phyloP scores from a whole-genome alignment of 1,140 invertebrate species.

The Cydia splendana region DNA sequence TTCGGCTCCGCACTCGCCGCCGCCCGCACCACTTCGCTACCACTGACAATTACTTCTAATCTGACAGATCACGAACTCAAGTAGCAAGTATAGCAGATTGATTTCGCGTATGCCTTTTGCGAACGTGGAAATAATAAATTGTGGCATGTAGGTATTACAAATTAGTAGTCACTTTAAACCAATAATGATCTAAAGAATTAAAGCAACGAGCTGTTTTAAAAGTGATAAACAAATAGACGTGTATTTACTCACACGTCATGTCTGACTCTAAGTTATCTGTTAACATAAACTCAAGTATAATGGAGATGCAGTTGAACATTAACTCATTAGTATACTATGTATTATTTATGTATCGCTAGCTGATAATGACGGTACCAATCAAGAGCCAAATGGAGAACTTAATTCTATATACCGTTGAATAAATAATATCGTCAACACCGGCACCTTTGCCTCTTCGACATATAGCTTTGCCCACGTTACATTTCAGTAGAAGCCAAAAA shows the following conservation, averaged over 20 bases:
- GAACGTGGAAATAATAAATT: not conserved
- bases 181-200: not conserved
- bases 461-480: no score
- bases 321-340: not conserved
- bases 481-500: no score
- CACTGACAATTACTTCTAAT: not conserved
- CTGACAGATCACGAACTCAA: not conserved
- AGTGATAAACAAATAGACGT: constrained; percentile 14
- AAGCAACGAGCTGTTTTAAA: not conserved
- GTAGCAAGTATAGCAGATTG: not conserved
- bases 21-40: constrained; percentile 1
- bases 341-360: not conserved
- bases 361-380: not conserved
- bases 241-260: constrained; percentile 21
- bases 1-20: not conserved
- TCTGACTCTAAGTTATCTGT: constrained; percentile 20
- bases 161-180: not conserved
- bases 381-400: not conserved
- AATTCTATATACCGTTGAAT: no score
- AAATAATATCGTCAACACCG: no score
- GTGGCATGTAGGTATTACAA: not conserved
- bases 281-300: constrained; percentile 17
- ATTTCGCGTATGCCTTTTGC: not conserved
- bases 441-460: no score
- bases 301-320: not conserved